Evolutionary conservation across 30 jellyfish, hydroid and myxozoan genomes (phyloP).

Genomic region (Aurelia sp.): DNA sequence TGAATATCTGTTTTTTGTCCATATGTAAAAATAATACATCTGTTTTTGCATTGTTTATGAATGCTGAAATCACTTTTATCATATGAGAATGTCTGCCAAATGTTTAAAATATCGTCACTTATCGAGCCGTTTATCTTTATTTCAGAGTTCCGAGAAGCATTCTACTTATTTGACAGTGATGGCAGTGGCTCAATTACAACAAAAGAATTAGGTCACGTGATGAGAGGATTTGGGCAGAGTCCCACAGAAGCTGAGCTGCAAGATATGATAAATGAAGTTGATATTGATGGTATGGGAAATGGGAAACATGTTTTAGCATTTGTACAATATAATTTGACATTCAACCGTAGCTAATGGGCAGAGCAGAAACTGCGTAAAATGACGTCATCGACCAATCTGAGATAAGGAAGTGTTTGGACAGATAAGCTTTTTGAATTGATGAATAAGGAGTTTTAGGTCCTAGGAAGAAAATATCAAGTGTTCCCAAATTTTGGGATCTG

Average conservation of each 20-base stretch:
- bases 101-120: neutral
- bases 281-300: slow-evolving; percentile 60
- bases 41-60: too few species aligned
- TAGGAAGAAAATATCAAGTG: too few species aligned
- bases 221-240: slow-evolving; percentile 81
- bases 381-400: too few species aligned
- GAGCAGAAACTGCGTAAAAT: too few species aligned
- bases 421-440: too few species aligned
- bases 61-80: too few species aligned
- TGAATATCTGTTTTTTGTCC: too few species aligned
- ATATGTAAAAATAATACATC: too few species aligned
- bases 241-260: slow-evolving; percentile 84
- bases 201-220: slow-evolving; percentile 73
- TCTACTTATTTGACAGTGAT: slow-evolving; percentile 77
- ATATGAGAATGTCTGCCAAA: too few species aligned
- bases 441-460: too few species aligned
- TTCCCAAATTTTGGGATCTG: too few species aligned
- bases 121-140: neutral
- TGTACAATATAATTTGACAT: neutral
- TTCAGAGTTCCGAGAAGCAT: slow-evolving; percentile 74
- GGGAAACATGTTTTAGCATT: neutral
- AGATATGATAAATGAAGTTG: slow-evolving; percentile 86
- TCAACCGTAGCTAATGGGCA: neutral
- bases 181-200: slow-evolving; percentile 78
- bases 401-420: too few species aligned